A percentile compares a stretch with the other conserved stretches of the same genome.
Evolutionary conservation across 2,113 vertebrate genomes (phyloP).

Genomic region (Tachysurus fulvidraco): DNA sequence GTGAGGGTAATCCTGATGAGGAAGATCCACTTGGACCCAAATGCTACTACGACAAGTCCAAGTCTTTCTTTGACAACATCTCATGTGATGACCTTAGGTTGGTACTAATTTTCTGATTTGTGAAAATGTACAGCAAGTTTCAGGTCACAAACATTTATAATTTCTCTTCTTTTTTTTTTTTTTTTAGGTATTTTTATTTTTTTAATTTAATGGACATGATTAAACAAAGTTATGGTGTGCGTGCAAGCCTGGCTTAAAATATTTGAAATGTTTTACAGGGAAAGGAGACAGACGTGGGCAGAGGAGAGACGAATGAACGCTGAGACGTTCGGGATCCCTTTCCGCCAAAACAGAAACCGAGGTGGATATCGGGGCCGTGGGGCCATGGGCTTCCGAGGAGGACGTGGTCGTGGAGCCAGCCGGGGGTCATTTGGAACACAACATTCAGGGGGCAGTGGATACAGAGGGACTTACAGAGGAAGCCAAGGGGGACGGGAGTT

Average conservation of each 20-base stretch:
- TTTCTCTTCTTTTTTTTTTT: not conserved
- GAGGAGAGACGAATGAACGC: slow-evolving; percentile 93
- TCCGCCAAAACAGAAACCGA: slow-evolving; percentile 85
- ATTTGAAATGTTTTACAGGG: slow-evolving; percentile 66
- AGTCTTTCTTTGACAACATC: slow-evolving; percentile 98
- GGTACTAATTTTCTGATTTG: not conserved
- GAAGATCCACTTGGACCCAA: slow-evolving; percentile 84
- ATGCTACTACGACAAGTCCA: slow-evolving; percentile 95
- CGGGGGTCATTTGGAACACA: slow-evolving; percentile 81
- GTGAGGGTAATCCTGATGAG: slow-evolving; percentile 85
- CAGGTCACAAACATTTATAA: not conserved
- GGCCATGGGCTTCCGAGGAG: slow-evolving; percentile 83
- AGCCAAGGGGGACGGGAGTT: slow-evolving; percentile 89
- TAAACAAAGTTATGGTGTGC: too few relatives aligned
- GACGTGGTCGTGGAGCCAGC: slow-evolving; percentile 77
- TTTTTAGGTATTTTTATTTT: not conserved
- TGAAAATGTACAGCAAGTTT: not conserved
- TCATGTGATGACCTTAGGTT: slow-evolving; percentile 90
- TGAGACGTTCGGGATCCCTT: slow-evolving; percentile 92
- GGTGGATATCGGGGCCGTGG: slow-evolving; percentile 87
- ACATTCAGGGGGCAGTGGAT: slow-evolving; percentile 77
- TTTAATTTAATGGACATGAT: not conserved
- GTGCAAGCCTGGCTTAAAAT: not conserved
- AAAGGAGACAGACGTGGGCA: slow-evolving; percentile 91
- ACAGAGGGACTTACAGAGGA: slow-evolving; percentile 86